These are phyloP conservation scores for Epinephelus malabaricus DNA, from an alignment of 2,797 vertebrate species.

Conservation along the genomic window DNA sequence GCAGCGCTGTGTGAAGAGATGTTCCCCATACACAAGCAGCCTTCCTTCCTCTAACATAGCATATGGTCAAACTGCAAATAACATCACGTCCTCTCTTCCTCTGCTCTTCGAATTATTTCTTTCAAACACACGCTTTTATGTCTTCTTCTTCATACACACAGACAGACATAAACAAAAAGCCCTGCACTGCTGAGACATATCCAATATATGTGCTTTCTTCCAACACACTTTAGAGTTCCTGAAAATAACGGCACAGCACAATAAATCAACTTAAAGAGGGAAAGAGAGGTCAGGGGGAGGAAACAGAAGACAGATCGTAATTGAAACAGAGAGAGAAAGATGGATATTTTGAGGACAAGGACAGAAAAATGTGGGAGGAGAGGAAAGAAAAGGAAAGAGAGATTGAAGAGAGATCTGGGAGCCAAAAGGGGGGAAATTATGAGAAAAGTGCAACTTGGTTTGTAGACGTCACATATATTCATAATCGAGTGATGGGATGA, in stretches of 20 bases:
- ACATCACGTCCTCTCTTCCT: slow-evolving; percentile 10
- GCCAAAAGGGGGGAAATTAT: neutral
- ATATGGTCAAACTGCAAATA: slow-evolving; percentile 9
- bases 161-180: slow-evolving; percentile 29
- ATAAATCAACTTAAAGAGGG: slow-evolving; percentile 55
- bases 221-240: slow-evolving; percentile 12
- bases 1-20: neutral
- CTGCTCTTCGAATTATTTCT: neutral
- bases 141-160: neutral
- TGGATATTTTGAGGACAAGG: slow-evolving; percentile 37
- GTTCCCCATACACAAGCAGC: slow-evolving; percentile 1
- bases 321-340: slow-evolving; percentile 22
- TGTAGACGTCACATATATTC: neutral
- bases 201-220: slow-evolving; percentile 15
- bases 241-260: slow-evolving; percentile 16
- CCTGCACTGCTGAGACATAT: slow-evolving; percentile 7
- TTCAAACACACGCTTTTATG: neutral
- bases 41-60: slow-evolving; percentile 7
- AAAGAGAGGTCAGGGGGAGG: slow-evolving; percentile 46
- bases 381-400: neutral
- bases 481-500: slow-evolving; percentile 4
- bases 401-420: neutral
- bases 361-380: slow-evolving; percentile 16
- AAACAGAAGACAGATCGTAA: slow-evolving; percentile 19
- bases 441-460: neutral